Conservation (phyloP, 2,797 vertebrate genomes). For the Anguilla pacifica region DNA sequence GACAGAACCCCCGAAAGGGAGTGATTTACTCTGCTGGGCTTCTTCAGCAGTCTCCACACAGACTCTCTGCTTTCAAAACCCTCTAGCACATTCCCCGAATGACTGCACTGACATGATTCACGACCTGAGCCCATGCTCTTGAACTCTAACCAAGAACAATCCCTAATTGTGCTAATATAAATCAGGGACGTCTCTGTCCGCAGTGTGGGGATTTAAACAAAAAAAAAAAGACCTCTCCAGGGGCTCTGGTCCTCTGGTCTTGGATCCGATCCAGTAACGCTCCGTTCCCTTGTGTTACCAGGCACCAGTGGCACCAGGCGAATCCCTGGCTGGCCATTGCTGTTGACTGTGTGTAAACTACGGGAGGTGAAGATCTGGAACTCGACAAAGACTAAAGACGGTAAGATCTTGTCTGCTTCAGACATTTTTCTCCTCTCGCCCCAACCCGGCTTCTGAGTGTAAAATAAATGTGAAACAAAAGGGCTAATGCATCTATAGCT, state of each 20-base stretch:
- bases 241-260: background rate
- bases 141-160: conserved; percentile 11
- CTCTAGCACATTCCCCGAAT: background rate
- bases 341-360: background rate
- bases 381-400: background rate
- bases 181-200: background rate
- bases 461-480: background rate
- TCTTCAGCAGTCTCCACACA: background rate
- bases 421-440: background rate
- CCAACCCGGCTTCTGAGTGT: background rate
- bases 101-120: background rate
- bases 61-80: background rate
- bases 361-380: background rate
- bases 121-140: background rate
- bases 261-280: background rate
- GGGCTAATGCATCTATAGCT: background rate
- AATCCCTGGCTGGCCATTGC: background rate
- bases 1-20: background rate
- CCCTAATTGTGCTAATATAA: conserved; percentile 15
- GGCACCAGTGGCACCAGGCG: background rate
- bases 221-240: background rate
- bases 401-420: background rate
- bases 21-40: background rate
- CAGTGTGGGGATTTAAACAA: background rate
- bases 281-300: background rate